These are phyloP conservation scores for Dasyurus viverrinus DNA, from an alignment of 2,113 vertebrate species.

Conservation along the genomic window DNA sequence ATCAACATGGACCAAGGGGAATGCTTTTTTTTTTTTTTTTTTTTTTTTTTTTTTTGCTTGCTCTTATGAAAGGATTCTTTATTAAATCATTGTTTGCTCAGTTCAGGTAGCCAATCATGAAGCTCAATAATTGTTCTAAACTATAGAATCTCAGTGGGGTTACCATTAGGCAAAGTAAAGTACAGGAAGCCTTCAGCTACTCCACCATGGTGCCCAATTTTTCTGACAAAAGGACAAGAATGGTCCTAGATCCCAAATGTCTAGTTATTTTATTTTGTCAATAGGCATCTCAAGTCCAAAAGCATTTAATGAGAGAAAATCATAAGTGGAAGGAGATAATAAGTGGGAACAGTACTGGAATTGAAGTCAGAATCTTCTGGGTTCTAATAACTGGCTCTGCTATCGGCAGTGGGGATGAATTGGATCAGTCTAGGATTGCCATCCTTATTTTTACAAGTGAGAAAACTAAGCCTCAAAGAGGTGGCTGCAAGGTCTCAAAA, in stretches of 20 bases:
- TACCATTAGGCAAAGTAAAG: not conserved
- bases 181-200: not conserved
- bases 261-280: not conserved
- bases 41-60: not conserved
- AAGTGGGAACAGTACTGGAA: not conserved
- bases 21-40: not conserved
- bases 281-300: not conserved
- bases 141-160: not conserved
- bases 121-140: not conserved
- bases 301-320: not conserved
- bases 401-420: not conserved
- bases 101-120: not conserved
- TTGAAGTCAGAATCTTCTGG: not conserved
- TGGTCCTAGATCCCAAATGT: not conserved
- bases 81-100: not conserved
- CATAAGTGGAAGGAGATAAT: not conserved
- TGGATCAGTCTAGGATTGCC: not conserved
- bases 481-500: not conserved
- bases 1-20: not conserved
- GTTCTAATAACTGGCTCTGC: not conserved
- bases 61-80: slow-evolving; percentile 13
- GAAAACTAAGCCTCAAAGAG: not conserved
- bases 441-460: not conserved
- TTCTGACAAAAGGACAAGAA: not conserved
- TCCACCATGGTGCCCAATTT: not conserved